Percentiles rank a stretch among this genome's conserved stretches.
Evolutionary conservation across 1,140 invertebrate genomes (phyloP).

Genomic region (Achroia grisella): DNA sequence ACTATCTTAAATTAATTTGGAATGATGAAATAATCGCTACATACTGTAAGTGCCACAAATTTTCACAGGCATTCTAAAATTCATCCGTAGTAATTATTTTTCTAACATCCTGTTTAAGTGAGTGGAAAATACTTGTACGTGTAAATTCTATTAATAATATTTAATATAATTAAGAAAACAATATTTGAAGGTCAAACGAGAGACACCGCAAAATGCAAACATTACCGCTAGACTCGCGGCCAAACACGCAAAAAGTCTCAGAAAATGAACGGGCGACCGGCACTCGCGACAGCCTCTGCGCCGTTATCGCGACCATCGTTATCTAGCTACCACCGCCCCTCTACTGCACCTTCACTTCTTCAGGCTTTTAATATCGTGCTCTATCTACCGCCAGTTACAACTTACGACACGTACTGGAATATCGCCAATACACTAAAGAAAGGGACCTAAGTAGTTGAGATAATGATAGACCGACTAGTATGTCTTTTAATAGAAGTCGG

Average conservation of each 20-base stretch:
- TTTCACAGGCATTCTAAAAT: too few relatives aligned
- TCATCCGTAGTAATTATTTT: too few relatives aligned
- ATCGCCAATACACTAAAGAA: background rate
- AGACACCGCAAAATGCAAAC: background rate
- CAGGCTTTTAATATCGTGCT: constrained; percentile 12
- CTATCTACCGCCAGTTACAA: constrained; percentile 16
- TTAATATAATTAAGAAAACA: background rate
- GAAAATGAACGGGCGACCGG: constrained; percentile 15
- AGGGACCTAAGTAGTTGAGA: background rate
- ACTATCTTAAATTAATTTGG: background rate
- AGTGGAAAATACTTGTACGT: too few relatives aligned
- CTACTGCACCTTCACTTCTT: constrained; percentile 21
- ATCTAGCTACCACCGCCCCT: constrained; percentile 43
- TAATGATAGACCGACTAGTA: too few relatives aligned
- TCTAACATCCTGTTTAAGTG: too few relatives aligned
- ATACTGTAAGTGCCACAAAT: too few relatives aligned
- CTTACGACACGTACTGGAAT: constrained; percentile 9
- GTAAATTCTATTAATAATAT: too few relatives aligned
- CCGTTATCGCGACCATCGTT: constrained; percentile 49
- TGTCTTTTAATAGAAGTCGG: too few relatives aligned
- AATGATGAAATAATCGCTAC: too few relatives aligned
- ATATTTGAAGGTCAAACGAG: background rate
- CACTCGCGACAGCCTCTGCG: constrained; percentile 27
- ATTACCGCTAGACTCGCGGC: constrained; percentile 11
- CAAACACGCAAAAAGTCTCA: constrained; percentile 10